These are phyloP conservation scores for Chelonoidis abingdonii DNA, from an alignment of 2,113 vertebrate species.

Conservation along the genomic window DNA sequence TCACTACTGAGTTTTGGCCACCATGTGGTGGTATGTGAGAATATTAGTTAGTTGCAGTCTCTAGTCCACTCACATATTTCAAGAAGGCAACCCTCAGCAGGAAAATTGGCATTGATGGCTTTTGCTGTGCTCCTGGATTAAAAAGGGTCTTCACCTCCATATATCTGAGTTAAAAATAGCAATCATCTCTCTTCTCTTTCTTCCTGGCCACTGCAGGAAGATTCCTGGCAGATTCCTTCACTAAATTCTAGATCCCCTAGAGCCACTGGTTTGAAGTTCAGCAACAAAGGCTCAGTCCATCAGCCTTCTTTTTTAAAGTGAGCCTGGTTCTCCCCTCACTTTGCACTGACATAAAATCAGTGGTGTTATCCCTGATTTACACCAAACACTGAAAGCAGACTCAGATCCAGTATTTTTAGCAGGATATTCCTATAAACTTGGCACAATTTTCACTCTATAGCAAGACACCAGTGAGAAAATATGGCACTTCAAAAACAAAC, in stretches of 20 bases:
- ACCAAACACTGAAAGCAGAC: background rate
- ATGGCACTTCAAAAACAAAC: background rate
- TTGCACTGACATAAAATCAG: background rate
- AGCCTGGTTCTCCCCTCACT: too few species aligned
- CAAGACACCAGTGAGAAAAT: background rate
- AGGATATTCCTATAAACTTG: background rate
- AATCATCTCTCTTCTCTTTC: too few species aligned
- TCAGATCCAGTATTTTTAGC: slow-evolving; percentile 1
- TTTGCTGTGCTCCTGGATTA: accelerated
- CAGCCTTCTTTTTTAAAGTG: too few species aligned
- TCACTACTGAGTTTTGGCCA: background rate
- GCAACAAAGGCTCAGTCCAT: too few species aligned
- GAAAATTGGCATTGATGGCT: background rate
- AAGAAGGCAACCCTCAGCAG: background rate
- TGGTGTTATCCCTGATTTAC: slow-evolving; percentile 26
- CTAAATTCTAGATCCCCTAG: too few species aligned
- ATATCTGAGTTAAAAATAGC: too few species aligned
- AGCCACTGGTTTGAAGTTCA: too few species aligned
- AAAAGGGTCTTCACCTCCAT: background rate
- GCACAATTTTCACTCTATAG: background rate
- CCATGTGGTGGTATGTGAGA: accelerated
- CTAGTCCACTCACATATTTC: accelerated
- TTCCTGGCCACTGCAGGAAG: too few species aligned
- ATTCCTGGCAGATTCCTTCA: too few species aligned
- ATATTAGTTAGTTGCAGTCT: background rate